Base-by-base conservation (phyloP, 2,888 invertebrate genomes). In the Sarcophaga variegata region DNA sequence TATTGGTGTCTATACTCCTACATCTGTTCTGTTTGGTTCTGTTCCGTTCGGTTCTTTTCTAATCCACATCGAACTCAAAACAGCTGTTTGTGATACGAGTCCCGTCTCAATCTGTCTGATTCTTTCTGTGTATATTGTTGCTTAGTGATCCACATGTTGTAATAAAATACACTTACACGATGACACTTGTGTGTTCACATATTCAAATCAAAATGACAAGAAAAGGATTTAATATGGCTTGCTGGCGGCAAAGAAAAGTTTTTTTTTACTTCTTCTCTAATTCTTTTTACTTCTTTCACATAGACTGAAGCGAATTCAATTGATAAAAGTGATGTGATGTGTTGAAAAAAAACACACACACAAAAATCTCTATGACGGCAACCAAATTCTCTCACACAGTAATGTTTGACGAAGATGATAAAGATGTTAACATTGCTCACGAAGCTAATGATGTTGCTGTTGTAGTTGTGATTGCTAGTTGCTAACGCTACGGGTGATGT, bases 191-290 rank as follows among this genome's bases (percentile, higher is more conserved):
- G 17, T 17, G 14, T 54, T 54, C 17, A 54, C 54, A 54, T 54
- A 17, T 54, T 54, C 17, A 49, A 72, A 22, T 12, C 20, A 20
- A 83, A 84, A 75, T 71, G 70, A 45, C 66, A 81, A 79, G 76
- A 76, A 54, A 84, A 79, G 81, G 84, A 79, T 87, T 81, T 67
- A 78, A 79, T 79, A 63, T 83, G 37, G 37, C 37, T 37, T 2
- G 37, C 67, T 76, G 75, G 20, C 69, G 66, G 70, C 75, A 37
- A 75, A 54, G 59, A 67, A 80, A 69, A 49, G 54, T 76, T 10
- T 5, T 1, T 1, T 37, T 27, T 27, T 0, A 0, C 25, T 25
- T 25, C 25, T 25, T 25, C 25, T 25, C 25, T 3, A 1, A 6
- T 37, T 37, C 6, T 37, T 37, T 37, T 37, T 37, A 37, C 37